Base-by-base conservation (phyloP, 1,140 invertebrate genomes). In the Drosophila kanapiae region DNA sequence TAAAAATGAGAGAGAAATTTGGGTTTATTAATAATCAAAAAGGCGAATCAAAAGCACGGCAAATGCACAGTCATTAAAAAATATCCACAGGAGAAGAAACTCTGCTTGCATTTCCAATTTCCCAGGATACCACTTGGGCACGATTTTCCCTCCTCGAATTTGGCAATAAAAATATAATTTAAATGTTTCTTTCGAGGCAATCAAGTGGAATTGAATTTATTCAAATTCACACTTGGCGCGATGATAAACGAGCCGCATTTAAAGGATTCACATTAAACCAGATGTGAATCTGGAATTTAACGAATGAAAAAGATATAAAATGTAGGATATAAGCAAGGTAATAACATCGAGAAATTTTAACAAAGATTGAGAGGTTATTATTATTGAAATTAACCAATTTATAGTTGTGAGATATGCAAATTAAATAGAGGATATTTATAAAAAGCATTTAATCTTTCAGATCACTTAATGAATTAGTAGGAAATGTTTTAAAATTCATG, bases 1-100 rank as follows among this genome's bases (percentile, higher is more conserved):
- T 59, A 68, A 37, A 77, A 68, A 64, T 51, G 45, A 79, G 62
- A 62, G 31, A 80, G 43, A 80, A 57, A 53, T 42, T 37, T 33
- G 27, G 53, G 42, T 67, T 75, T 75, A 79, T 75, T 60, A 62
- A 58, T 61, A 60, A 35, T 42, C 43, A 68, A 43, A 57, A 62
- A 57, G 58, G 8, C 27, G 18, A 18, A 38, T 51, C 47, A 49
- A 63, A 62, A 33, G 37, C 27, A 40, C 43, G 16, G 27, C 23
- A 33, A 51, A 45, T 33, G n/a, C 29, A 27, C 18, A 45, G 4
- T 40, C 63, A 48, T 65, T 65, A 65, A 53, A 53, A n/a, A 53
- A 35, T 38, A 53, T 38, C 27, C 10, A 29, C 43, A 38, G 23
- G 18, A 16, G 23, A 23, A 23, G 40, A 38, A 63, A n/a, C 18